Percentiles rank a stretch among this genome's conserved stretches.
Conservation (phyloP, 23 tunicate species). For the Oikopleura dioica region DNA sequence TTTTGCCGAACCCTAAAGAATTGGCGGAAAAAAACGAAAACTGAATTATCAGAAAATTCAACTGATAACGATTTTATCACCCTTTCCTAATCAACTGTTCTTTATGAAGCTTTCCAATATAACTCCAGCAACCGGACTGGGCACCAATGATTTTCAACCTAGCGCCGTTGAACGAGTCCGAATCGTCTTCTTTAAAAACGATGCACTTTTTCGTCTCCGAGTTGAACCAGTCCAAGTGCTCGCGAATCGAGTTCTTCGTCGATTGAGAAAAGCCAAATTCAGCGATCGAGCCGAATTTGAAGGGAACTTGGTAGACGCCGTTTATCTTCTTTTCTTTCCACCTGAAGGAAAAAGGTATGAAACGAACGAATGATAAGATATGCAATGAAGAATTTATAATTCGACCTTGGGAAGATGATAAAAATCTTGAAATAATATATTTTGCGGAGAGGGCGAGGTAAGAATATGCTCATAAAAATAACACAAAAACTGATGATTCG, state of each 20-base stretch:
- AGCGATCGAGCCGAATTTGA: background rate
- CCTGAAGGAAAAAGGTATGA: no score
- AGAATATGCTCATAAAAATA: no score
- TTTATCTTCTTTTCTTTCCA: no score
- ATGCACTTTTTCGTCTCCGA: background rate
- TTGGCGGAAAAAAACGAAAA: no score
- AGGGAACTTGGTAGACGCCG: background rate
- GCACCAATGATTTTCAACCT: background rate
- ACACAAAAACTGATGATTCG: no score
- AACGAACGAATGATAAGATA: no score
- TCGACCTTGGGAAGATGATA: no score
- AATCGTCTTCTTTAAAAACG: background rate
- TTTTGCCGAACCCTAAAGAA: no score
- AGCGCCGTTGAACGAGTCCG: background rate
- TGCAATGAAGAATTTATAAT: no score
- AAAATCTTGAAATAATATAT: no score
- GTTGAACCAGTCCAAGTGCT: background rate
- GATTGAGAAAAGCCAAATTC: background rate
- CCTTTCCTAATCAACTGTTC: background rate
- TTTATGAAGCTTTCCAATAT: background rate
- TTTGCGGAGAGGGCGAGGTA: no score
- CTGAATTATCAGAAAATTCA: no score
- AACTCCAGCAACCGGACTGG: background rate
- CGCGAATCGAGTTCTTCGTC: background rate
- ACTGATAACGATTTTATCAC: background rate